phyloP scores from a whole-genome alignment of 2,113 vertebrate species.

The Octodon degus region DNA sequence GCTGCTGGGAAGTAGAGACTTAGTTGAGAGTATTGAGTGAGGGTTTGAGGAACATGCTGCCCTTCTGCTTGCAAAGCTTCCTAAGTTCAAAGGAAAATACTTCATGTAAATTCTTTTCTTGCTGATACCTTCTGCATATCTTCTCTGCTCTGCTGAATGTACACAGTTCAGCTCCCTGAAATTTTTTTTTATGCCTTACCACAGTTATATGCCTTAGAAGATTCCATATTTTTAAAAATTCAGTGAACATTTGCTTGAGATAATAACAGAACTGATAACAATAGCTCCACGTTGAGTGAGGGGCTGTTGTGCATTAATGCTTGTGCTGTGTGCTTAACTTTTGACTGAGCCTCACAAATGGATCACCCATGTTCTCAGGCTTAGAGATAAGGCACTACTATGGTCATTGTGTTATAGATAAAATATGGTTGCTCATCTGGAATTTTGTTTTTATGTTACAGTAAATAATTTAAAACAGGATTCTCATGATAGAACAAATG shows the following conservation, averaged over 20 bases:
- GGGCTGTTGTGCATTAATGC: background rate
- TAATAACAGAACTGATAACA: background rate
- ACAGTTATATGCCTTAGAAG: background rate
- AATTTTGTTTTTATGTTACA: conserved; percentile 31
- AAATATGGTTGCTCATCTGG: background rate
- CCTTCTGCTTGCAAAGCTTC: background rate
- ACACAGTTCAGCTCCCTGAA: background rate
- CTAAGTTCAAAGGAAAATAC: background rate
- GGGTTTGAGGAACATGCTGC: background rate
- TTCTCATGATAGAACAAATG: background rate
- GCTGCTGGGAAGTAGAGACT: background rate
- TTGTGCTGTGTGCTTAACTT: background rate
- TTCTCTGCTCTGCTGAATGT: background rate
- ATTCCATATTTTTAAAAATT: background rate
- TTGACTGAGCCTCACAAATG: background rate
- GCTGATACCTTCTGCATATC: background rate
- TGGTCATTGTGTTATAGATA: background rate
- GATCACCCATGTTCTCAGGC: background rate
- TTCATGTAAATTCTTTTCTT: background rate
- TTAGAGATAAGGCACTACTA: background rate
- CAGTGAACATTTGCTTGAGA: background rate
- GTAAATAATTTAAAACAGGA: background rate
- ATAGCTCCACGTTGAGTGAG: background rate
- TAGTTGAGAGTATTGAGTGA: background rate
- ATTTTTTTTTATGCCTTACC: background rate